Conservation (phyloP, 1,140 invertebrate species). For the Pogonus chalceus region DNA sequence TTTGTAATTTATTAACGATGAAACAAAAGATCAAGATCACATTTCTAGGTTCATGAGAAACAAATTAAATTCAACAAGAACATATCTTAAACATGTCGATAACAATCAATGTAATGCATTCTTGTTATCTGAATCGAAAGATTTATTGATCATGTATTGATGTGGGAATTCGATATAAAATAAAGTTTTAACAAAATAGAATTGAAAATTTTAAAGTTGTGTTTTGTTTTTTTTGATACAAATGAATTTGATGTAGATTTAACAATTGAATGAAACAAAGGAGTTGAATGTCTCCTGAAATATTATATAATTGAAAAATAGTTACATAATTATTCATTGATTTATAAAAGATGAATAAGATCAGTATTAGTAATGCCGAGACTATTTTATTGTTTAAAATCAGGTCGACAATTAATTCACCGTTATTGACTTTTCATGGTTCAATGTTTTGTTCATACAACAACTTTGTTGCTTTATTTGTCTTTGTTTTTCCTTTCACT, state of each 20-base stretch:
- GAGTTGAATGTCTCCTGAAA: neutral
- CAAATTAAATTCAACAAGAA: too few relatives aligned
- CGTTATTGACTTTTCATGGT: neutral
- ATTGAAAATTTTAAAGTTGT: too few relatives aligned
- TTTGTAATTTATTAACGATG: too few relatives aligned
- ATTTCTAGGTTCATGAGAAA: too few relatives aligned
- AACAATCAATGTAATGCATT: too few relatives aligned
- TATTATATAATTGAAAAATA: neutral
- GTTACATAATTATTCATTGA: neutral
- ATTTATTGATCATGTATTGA: too few relatives aligned
- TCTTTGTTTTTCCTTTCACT: neutral
- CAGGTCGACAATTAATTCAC: neutral
- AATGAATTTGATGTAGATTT: neutral
- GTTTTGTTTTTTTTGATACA: too few relatives aligned
- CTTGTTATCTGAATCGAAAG: too few relatives aligned
- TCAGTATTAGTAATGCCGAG: neutral
- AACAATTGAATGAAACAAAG: neutral
- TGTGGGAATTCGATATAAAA: too few relatives aligned
- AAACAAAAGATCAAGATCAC: too few relatives aligned
- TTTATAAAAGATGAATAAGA: neutral
- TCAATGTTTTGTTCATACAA: neutral
- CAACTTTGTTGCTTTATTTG: neutral
- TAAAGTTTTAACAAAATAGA: too few relatives aligned
- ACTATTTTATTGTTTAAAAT: neutral
- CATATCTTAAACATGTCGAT: too few relatives aligned